Base-by-base conservation (phyloP, 2,113 vertebrate genomes). In the Neolamprologus kungweensis region DNA sequence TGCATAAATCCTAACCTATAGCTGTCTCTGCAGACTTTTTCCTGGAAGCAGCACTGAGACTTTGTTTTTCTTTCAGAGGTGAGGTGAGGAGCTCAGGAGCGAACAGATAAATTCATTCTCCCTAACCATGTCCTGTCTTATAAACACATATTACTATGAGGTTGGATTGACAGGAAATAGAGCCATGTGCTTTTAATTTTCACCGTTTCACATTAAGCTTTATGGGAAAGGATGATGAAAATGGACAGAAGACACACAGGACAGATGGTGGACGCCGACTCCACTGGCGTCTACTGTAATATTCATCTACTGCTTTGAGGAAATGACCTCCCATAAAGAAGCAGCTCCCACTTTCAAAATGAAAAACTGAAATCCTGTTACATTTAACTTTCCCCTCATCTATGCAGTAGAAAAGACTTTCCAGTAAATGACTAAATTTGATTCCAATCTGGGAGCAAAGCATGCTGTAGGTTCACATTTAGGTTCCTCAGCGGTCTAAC, bases 151-250 rank as follows among this genome's bases (percentile, higher is more conserved):
- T 51, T 75, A 47, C 80, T 73, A 83, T 75, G 57, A 85, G 85
- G 87, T 78, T 82, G 37, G 23, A 89, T 47, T 55, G 37, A 31
- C 68, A 88, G 54, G 75, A 89, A 89, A 85, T 57, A 83, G 42
- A 88, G 78, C 57, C 93, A 93, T 73, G 55, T 92, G 92, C 51
- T 86, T 83, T 80, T 90, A 57, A 94, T 95, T 91, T 88, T 71
- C 57, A 91, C 80, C 80, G 68, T 84, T 90, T 89, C 88, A 88
- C 28, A 16, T 35, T 63, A 50, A 75, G 55, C 57, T 16, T 84
- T 86, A 47, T 78, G 7, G 21, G 31, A 54, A 81, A 71, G 83
- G 80, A n/a, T 31, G 82, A 87, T 75, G 68, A 86, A 80, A 87
- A 55, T 31, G 14, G 47, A 80, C 33, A 85, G 58, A 80, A 42